Conservation (phyloP, 2,888 invertebrate genomes). For the Petrophora chlorosata region DNA sequence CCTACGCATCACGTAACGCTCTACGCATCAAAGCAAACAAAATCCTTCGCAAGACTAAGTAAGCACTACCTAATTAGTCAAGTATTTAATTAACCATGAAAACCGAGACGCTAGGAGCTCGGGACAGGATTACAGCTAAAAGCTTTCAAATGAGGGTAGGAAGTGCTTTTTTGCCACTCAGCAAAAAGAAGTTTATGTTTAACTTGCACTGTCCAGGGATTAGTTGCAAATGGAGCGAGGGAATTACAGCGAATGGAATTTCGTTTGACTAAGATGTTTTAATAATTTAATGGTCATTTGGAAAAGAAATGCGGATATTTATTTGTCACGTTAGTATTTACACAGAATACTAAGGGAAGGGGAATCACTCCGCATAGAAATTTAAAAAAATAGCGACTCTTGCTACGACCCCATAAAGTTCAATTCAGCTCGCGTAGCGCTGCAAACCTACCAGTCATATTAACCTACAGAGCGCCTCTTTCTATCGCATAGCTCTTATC, state of each 20-base stretch:
- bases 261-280: background rate
- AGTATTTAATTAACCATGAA: constrained; percentile 48
- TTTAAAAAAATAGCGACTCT: too few species aligned
- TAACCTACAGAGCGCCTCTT: too few species aligned
- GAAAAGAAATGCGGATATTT: too few species aligned
- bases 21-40: background rate
- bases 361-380: too few species aligned
- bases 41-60: constrained; percentile 5
- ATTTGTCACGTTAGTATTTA: too few species aligned
- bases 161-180: constrained; percentile 32
- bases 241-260: constrained; percentile 8
- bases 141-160: constrained; percentile 44
- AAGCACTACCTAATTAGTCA: constrained; percentile 42
- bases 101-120: constrained; percentile 33
- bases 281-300: constrained; percentile 3
- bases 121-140: constrained; percentile 43
- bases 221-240: constrained; percentile 18
- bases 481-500: too few species aligned
- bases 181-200: constrained; percentile 33
- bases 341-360: too few species aligned
- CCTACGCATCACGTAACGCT: background rate
- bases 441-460: too few species aligned
- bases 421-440: too few species aligned
- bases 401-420: too few species aligned
- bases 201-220: constrained; percentile 25